These are phyloP conservation scores for Drosophila nikananu DNA, from an alignment of 1,140 invertebrate species.

Conservation along the genomic window DNA sequence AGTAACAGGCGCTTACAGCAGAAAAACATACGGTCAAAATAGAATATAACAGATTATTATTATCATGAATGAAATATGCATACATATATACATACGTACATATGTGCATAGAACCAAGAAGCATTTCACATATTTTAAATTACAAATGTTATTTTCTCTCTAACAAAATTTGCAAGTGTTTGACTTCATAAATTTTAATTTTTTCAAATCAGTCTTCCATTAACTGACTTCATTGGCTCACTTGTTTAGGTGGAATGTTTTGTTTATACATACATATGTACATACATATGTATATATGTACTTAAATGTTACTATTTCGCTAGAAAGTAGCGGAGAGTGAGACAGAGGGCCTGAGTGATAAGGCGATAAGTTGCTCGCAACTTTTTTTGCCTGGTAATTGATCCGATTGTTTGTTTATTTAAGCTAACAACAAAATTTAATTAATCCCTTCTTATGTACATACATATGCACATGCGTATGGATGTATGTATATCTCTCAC, in stretches of 20 bases:
- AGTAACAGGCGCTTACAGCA: background rate
- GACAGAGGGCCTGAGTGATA: constrained; percentile 18
- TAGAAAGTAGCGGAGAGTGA: background rate
- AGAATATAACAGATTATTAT: no score
- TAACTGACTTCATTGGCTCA: background rate
- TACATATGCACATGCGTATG: no score
- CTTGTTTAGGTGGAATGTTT: constrained; percentile 3
- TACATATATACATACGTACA: no score
- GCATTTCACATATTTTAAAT: background rate
- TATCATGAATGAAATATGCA: no score
- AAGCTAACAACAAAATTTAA: background rate
- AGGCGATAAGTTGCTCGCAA: constrained; percentile 17
- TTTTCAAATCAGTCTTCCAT: background rate
- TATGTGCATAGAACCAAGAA: no score
- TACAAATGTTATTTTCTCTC: background rate
- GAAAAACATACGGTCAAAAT: no score
- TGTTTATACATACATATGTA: no score
- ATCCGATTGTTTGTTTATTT: constrained; percentile 18
- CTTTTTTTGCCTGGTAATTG: constrained; percentile 21
- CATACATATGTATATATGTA: no score
- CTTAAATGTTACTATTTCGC: background rate
- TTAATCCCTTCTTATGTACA: background rate
- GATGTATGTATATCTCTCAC: background rate
- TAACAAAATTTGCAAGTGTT: background rate
- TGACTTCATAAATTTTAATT: background rate